Evolutionary conservation across 2,797 vertebrate species (phyloP).

Genomic region (Simalia tracyae): DNA sequence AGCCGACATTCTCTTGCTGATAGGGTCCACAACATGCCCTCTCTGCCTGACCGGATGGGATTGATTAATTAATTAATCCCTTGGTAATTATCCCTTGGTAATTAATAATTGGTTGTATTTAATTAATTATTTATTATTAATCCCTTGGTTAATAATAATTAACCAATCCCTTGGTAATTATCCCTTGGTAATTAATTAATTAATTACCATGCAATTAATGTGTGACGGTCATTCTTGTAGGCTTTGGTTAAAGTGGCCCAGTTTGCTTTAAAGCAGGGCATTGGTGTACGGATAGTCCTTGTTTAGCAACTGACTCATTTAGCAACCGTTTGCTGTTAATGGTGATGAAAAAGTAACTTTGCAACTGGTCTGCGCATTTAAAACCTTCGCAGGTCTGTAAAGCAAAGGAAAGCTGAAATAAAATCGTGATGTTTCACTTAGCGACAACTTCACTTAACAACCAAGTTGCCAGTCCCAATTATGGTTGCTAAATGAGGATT

Average conservation of each 20-base stretch:
- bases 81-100: too few relatives aligned
- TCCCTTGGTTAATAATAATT: too few relatives aligned
- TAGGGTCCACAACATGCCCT: too few relatives aligned
- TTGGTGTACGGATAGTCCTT: background rate
- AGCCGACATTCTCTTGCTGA: too few relatives aligned
- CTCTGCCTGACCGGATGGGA: too few relatives aligned
- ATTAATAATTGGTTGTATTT: too few relatives aligned
- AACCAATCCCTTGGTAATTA: too few relatives aligned
- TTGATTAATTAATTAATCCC: too few relatives aligned
- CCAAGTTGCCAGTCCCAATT: background rate
- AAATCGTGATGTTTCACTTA: background rate
- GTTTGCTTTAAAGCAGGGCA: background rate
- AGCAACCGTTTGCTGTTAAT: background rate
- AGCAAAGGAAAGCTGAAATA: background rate
- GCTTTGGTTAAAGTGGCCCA: background rate
- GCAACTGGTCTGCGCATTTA: background rate
- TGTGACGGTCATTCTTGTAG: background rate
- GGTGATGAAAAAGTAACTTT: background rate
- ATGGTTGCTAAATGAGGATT: background rate
- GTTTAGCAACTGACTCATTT: background rate
- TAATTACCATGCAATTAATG: background rate
- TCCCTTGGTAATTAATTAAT: too few relatives aligned
- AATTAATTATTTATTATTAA: too few relatives aligned
- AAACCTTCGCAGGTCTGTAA: background rate
- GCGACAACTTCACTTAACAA: background rate